Percentiles rank a stretch among this genome's conserved stretches.
Conservation (phyloP, 2,797 vertebrate genomes). For the Cyprinella venusta region DNA sequence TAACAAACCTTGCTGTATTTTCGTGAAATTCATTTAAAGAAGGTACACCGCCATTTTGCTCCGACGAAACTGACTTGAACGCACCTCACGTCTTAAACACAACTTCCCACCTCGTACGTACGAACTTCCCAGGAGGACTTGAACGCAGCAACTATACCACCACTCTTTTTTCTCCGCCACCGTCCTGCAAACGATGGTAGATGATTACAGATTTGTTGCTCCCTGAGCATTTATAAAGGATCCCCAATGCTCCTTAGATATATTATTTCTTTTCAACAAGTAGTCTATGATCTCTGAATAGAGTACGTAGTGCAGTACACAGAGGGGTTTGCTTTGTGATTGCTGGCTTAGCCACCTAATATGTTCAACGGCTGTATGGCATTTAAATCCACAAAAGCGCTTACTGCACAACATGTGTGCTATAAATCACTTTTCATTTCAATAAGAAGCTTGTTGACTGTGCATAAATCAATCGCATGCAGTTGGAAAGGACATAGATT, state of each 20-base stretch:
- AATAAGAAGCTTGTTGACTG: conserved; percentile 43
- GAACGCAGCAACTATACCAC: background rate
- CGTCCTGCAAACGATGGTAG: background rate
- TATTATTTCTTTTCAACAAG: conserved; percentile 22
- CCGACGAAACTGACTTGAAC: too few species aligned
- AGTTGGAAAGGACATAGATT: conserved; percentile 42
- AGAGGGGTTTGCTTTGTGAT: conserved; percentile 16
- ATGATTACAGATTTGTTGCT: conserved; percentile 7
- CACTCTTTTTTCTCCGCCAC: background rate
- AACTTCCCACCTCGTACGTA: too few species aligned
- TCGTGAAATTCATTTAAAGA: too few species aligned
- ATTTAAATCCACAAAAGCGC: conserved; percentile 39
- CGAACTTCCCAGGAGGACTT: too few species aligned
- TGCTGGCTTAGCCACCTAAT: conserved; percentile 22
- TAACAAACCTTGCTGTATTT: too few species aligned
- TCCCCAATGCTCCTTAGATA: conserved; percentile 20
- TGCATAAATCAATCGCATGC: conserved; percentile 47
- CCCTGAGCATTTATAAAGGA: conserved; percentile 7
- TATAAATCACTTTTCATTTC: conserved; percentile 52
- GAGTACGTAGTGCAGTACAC: background rate
- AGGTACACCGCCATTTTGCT: too few species aligned
- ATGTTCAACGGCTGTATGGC: conserved; percentile 12
- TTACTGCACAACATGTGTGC: conserved; percentile 40
- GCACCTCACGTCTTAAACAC: too few species aligned
- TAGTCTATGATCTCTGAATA: conserved; percentile 20